Conservation (phyloP, 2,113 vertebrate species). For the Alethe castanea region DNA sequence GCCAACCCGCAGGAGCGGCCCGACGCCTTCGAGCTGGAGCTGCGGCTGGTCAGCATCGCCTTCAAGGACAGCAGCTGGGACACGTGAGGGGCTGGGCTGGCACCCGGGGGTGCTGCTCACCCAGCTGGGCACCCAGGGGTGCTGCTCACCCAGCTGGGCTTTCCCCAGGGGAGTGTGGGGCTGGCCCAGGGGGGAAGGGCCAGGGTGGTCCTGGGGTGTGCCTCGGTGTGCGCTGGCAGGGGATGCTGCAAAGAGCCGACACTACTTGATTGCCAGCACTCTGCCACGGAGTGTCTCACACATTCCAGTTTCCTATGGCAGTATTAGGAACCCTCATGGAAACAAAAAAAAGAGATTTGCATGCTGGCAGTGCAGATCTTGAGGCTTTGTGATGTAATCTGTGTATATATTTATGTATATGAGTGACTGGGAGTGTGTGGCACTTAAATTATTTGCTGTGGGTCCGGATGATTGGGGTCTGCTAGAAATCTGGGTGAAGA, state of each 20-base stretch:
- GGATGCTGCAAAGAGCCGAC: conserved; percentile 11
- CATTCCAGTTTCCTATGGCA: conserved; percentile 73
- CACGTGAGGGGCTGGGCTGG: conserved; percentile 78
- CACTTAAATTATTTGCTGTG: conserved; percentile 75
- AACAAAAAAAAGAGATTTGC: conserved; percentile 43
- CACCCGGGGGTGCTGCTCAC: neutral
- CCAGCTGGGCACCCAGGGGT: too few relatives aligned
- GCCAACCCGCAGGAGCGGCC: conserved; percentile 95
- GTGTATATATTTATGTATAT: conserved; percentile 76
- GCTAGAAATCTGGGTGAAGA: conserved; percentile 51
- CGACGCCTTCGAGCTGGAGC: conserved; percentile 93
- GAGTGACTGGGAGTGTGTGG: conserved; percentile 63
- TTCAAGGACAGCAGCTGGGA: conserved; percentile 96
- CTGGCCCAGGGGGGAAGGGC: conserved; percentile 19
- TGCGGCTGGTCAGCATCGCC: conserved; percentile 92
- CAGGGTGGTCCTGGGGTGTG: neutral
- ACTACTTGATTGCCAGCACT: conserved; percentile 58
- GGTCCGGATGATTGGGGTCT: conserved; percentile 70
- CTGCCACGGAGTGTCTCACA: conserved; percentile 54
- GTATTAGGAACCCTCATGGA: conserved; percentile 69
- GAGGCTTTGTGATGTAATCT: conserved; percentile 68
- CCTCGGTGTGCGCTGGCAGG: neutral
- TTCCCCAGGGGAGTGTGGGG: neutral
- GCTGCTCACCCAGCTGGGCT: neutral
- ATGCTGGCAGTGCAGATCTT: conserved; percentile 76